Conservation (phyloP, 2,888 invertebrate genomes). For the Diaprepes abbreviatus region DNA sequence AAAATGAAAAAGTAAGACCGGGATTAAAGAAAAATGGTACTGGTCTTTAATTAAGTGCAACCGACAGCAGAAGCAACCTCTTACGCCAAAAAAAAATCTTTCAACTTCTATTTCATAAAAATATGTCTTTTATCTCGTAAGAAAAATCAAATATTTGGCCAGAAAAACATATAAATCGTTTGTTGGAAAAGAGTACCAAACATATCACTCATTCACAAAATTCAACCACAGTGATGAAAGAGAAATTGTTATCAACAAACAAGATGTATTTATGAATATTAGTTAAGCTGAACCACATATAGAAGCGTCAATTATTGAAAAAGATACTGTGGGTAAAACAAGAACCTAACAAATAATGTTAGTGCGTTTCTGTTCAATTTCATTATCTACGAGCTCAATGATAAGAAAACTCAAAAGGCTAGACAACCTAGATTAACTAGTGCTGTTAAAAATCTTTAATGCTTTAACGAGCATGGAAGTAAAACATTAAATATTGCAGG, state of each 20-base stretch:
- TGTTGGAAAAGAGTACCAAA: no score
- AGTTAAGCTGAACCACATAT: constrained; percentile 1
- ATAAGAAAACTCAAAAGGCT: background rate
- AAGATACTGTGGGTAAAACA: background rate
- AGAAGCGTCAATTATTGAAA: background rate
- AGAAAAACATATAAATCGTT: no score
- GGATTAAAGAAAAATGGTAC: no score
- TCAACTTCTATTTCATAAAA: background rate
- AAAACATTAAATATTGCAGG: background rate
- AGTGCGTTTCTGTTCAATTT: background rate
- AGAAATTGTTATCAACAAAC: constrained; percentile 17
- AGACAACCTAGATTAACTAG: background rate
- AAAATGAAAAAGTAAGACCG: no score
- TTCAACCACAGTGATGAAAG: constrained; percentile 18
- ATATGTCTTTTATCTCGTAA: background rate
- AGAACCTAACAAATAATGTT: constrained; percentile 2
- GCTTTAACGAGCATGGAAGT: constrained; percentile 5
- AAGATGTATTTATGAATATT: constrained; percentile 6
- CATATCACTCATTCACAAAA: background rate
- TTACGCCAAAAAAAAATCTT: no score
- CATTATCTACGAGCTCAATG: background rate
- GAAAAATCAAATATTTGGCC: background rate
- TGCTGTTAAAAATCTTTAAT: background rate
- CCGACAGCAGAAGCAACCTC: no score
- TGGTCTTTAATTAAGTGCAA: no score